Conservation (phyloP, 2,797 vertebrate genomes). For the Protonibea diacanthus region DNA sequence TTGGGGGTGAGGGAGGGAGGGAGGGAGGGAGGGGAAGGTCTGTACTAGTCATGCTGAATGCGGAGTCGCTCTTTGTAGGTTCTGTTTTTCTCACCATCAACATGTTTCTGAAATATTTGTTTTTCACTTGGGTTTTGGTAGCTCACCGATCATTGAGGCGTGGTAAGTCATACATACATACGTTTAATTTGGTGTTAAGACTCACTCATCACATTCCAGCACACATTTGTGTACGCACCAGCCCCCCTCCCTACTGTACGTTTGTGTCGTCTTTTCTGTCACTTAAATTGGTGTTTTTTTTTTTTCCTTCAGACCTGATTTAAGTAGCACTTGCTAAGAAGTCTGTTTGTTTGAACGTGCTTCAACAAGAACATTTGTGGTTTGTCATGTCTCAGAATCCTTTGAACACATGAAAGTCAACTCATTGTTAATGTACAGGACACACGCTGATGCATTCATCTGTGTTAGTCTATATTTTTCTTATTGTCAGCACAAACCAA, state of each 20-base stretch:
- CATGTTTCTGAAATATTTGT: conserved; percentile 79
- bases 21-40: not conserved
- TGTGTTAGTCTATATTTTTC: not conserved
- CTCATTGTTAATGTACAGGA: not conserved
- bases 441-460: not conserved
- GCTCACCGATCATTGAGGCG: conserved; percentile 86
- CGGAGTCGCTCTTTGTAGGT: conserved; percentile 38
- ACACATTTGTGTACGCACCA: conserved; percentile 46
- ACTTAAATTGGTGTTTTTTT: conserved; percentile 29
- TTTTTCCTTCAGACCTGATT: conserved; percentile 58
- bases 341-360: conserved; percentile 1
- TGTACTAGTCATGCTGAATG: conserved; percentile 42
- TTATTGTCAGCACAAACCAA: conserved; percentile 6
- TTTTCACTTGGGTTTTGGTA: conserved; percentile 82
- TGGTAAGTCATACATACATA: conserved; percentile 81
- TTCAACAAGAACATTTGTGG: not conserved
- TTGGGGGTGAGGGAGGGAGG: not conserved
- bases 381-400: conserved; percentile 1
- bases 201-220: conserved; percentile 53
- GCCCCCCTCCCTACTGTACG: not conserved
- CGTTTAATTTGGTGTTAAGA: conserved; percentile 58
- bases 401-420: not conserved
- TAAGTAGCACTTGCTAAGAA: conserved; percentile 45
- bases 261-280: conserved; percentile 37
- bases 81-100: conserved; percentile 61